phyloP scores from a whole-genome alignment of 2,888 invertebrate genomes.

The Leucophenga montana region DNA sequence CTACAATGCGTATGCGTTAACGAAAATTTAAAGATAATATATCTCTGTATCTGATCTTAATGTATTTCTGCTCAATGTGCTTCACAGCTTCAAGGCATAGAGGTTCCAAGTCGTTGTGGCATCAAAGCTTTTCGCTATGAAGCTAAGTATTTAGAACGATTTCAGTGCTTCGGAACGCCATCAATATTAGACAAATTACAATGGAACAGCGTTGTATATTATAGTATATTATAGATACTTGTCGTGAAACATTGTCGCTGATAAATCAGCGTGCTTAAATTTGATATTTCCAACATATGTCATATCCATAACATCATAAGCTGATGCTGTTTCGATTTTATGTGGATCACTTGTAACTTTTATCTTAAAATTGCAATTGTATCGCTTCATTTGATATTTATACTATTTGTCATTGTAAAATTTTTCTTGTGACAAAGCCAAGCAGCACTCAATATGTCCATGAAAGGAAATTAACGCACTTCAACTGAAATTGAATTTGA shows the following conservation, averaged over 20 bases:
- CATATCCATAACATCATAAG: background rate
- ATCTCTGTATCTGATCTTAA: slow-evolving; percentile 70
- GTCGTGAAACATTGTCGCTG: no score
- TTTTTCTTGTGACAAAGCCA: no score
- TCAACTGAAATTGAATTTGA: background rate
- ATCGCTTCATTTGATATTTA: slow-evolving; percentile 9
- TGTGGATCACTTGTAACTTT: background rate
- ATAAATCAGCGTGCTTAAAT: no score
- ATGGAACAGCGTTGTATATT: no score
- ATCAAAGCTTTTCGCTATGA: no score
- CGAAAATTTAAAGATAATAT: slow-evolving; percentile 55
- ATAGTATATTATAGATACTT: no score
- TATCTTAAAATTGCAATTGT: slow-evolving; percentile 5
- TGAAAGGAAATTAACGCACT: slow-evolving; percentile 1
- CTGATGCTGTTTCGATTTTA: no score
- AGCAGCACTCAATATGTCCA: background rate
- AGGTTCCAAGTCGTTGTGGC: no score
- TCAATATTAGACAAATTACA: background rate
- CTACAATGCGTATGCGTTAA: slow-evolving; percentile 48
- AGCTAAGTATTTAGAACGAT: slow-evolving; percentile 1
- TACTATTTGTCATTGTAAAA: slow-evolving; percentile 4
- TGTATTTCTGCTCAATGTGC: slow-evolving; percentile 46
- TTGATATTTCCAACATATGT: background rate
- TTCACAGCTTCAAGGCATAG: background rate
- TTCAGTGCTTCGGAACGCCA: background rate